These are phyloP conservation scores for Cotesia congregata DNA, from an alignment of 2,888 invertebrate genomes.

Conservation along the genomic window DNA sequence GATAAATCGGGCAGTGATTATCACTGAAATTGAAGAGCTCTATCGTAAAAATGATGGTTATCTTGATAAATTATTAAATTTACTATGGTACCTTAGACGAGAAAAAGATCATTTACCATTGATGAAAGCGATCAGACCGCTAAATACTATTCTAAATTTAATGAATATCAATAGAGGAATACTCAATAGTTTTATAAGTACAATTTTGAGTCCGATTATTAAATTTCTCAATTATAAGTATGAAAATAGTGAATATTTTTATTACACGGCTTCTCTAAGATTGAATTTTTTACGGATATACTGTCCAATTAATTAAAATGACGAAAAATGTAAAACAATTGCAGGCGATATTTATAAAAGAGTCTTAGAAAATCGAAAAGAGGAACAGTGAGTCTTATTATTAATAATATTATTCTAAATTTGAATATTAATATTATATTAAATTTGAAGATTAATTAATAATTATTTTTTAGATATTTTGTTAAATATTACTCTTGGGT, in stretches of 20 bases:
- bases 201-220: neutral
- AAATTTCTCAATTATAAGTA: neutral
- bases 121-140: neutral
- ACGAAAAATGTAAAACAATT: neutral
- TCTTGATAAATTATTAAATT: constrained; percentile 69
- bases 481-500: neutral
- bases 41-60: constrained; percentile 67
- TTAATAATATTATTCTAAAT: no score
- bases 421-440: no score
- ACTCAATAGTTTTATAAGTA: neutral
- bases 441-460: no score
- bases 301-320: neutral
- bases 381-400: neutral
- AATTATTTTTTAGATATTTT: neutral
- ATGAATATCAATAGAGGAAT: neutral
- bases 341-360: neutral
- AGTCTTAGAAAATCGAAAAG: neutral
- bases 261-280: neutral
- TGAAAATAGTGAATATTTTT: neutral
- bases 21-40: constrained; percentile 81
- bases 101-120: constrained; percentile 77
- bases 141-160: neutral
- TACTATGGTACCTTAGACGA: constrained; percentile 74
- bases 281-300: neutral
- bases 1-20: constrained; percentile 80